These are phyloP conservation scores for Cylloceria caligata DNA, from an alignment of 2,888 invertebrate species.

Conservation along the genomic window DNA sequence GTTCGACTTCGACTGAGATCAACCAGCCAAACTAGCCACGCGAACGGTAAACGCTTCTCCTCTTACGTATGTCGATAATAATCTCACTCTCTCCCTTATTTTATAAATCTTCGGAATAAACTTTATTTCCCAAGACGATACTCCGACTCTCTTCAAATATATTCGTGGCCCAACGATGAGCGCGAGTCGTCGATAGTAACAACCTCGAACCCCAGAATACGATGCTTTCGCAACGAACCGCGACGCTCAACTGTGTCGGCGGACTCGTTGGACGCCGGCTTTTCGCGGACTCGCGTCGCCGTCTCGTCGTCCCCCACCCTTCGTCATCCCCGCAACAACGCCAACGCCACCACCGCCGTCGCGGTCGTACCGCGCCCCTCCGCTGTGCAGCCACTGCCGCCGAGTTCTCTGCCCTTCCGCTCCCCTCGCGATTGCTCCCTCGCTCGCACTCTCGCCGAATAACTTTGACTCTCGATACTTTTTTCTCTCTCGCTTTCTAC, in stretches of 20 bases:
- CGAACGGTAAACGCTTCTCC: constrained; percentile 28
- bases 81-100: neutral
- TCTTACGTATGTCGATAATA: neutral
- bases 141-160: constrained; percentile 4
- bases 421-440: constrained; percentile 53
- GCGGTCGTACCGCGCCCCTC: constrained; percentile 70
- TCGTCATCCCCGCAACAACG: constrained; percentile 58
- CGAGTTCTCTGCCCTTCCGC: neutral
- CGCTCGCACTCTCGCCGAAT: constrained; percentile 63
- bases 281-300: constrained; percentile 78
- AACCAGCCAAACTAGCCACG: constrained; percentile 48
- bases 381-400: constrained; percentile 73
- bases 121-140: neutral
- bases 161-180: neutral
- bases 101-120: neutral
- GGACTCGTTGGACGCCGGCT: constrained; percentile 79
- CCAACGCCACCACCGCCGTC: constrained; percentile 71
- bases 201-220: constrained; percentile 40
- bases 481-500: constrained; percentile 44
- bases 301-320: constrained; percentile 63
- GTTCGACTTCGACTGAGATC: constrained; percentile 73
- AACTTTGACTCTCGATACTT: constrained; percentile 60
- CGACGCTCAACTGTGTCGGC: constrained; percentile 81
- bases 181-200: neutral
- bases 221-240: constrained; percentile 78